phyloP scores from a whole-genome alignment of 1,140 invertebrate genomes.

The Zaprionus africanus region DNA sequence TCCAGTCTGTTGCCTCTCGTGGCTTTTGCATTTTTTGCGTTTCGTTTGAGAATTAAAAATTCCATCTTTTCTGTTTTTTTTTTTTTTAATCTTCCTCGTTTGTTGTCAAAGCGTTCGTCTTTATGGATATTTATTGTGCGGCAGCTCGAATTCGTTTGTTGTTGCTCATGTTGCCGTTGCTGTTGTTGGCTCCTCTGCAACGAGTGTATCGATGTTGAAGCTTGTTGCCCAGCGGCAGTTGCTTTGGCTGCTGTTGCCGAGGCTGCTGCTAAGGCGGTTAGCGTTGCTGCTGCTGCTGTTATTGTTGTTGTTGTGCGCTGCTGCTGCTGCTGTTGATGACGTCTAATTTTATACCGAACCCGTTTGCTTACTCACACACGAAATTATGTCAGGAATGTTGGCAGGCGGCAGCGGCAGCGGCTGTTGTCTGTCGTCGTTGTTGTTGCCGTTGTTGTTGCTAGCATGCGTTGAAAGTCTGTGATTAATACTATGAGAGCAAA shows the following conservation, averaged over 20 bases:
- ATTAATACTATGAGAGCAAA: conserved; percentile 63
- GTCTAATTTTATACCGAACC: conserved; percentile 76
- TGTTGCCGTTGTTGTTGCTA: conserved; percentile 26
- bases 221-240: conserved; percentile 21
- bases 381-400: conserved; percentile 82
- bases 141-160: conserved; percentile 20
- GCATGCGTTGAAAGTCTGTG: conserved; percentile 62
- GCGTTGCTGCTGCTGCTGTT: conserved; percentile 35
- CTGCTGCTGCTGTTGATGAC: conserved; percentile 62
- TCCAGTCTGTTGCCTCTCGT: conserved; percentile 17
- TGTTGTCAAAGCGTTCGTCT: conserved; percentile 37
- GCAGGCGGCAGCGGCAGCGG: conserved; percentile 36
- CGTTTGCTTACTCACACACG: conserved; percentile 79
- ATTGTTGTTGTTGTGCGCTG: conserved; percentile 34
- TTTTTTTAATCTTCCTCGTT: conserved; percentile 17
- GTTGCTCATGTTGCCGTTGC: conserved; percentile 19
- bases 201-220: conserved; percentile 32
- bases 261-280: not conserved
- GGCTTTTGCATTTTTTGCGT: conserved; percentile 45
- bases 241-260: conserved; percentile 8
- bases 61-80: conserved; percentile 43
- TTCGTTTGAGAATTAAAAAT: conserved; percentile 57
- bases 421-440: conserved; percentile 36
- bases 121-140: conserved; percentile 39
- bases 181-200: conserved; percentile 36